Evolutionary conservation across 2,888 invertebrate genomes (phyloP).

Genomic region (Agrochola circellaris): DNA sequence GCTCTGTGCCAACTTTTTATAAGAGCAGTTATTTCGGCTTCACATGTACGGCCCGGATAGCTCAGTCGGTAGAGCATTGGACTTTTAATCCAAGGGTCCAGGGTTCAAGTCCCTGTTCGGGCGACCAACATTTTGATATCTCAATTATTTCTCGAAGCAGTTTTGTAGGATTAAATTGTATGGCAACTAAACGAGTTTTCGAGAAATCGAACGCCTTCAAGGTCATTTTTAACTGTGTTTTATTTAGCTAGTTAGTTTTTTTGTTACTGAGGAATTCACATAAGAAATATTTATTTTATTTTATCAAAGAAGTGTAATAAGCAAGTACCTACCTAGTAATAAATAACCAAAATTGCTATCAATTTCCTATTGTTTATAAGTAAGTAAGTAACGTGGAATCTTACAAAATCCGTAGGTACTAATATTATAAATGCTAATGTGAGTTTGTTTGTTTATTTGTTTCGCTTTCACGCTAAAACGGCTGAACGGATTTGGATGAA

Average conservation of each 20-base stretch:
- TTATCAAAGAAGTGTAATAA: background rate
- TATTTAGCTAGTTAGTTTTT: too few species aligned
- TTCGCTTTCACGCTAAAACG: too few species aligned
- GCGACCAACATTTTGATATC: slow-evolving; percentile 48
- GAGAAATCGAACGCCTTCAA: slow-evolving; percentile 7
- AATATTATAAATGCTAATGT: too few species aligned
- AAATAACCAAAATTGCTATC: too few species aligned
- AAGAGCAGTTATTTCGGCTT: slow-evolving; percentile 11
- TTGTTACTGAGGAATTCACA: background rate
- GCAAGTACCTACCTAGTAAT: too few species aligned
- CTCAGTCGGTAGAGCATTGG: slow-evolving; percentile 91
- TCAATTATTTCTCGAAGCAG: background rate
- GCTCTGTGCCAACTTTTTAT: slow-evolving; percentile 11
- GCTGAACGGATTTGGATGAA: too few species aligned
- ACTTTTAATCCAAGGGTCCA: slow-evolving; percentile 90
- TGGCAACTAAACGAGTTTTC: slow-evolving; percentile 6
- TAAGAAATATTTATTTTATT: background rate
- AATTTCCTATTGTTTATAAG: too few species aligned
- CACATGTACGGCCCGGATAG: slow-evolving; percentile 71
- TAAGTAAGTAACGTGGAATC: background rate
- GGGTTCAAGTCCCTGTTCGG: slow-evolving; percentile 67
- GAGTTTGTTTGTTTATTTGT: too few species aligned
- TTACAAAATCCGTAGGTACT: too few species aligned
- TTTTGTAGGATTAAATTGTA: background rate
- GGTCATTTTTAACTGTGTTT: background rate